A percentile compares a stretch with the other conserved stretches of the same genome.
These are phyloP conservation scores for Mormyrops boulengeri DNA, from an alignment of 2,797 vertebrate species.

Conservation along the genomic window DNA sequence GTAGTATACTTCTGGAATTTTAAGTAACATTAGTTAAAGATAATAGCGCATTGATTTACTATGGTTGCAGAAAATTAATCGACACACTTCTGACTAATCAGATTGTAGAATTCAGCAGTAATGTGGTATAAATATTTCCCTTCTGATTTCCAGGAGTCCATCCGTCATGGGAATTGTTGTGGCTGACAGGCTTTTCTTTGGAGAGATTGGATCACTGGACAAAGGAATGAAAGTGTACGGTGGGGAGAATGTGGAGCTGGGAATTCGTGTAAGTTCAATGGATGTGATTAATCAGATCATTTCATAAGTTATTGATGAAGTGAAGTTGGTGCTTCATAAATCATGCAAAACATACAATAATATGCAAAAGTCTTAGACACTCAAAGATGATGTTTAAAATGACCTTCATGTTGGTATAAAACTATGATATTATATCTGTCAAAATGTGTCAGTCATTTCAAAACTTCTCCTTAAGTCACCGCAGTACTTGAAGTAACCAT, in stretches of 20 bases:
- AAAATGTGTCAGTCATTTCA: not conserved
- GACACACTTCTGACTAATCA: not conserved
- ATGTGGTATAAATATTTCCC: not conserved
- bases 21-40: not conserved
- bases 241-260: conserved; percentile 76
- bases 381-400: not conserved
- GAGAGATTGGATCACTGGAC: conserved; percentile 66
- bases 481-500: not conserved
- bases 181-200: conserved; percentile 64
- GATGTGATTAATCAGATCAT: not conserved
- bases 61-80: not conserved
- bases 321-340: not conserved
- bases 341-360: not conserved
- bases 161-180: conserved; percentile 73
- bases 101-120: not conserved
- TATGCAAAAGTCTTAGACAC: not conserved
- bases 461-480: not conserved
- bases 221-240: conserved; percentile 72
- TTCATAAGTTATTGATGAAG: not conserved
- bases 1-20: not conserved
- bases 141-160: conserved; percentile 55
- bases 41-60: not conserved
- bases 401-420: not conserved
- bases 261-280: conserved; percentile 57
- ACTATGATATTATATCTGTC: not conserved